phyloP scores from a whole-genome alignment of 2,888 invertebrate genomes.

The Lithosia quadra region DNA sequence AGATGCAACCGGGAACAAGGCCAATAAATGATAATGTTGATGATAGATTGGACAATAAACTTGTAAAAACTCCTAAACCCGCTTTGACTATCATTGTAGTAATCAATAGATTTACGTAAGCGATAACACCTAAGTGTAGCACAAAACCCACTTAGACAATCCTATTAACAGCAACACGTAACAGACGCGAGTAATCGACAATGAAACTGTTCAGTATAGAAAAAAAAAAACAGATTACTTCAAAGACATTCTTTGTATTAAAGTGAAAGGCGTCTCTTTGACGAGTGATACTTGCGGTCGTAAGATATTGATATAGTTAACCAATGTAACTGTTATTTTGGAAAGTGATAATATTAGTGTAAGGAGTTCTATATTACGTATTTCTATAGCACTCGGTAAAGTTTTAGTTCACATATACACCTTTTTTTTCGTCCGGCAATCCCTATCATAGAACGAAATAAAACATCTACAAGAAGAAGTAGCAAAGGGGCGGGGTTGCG shows the following conservation, averaged over 20 bases:
- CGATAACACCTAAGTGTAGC: slow-evolving; percentile 26
- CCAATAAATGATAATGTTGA: no score
- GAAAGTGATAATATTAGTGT: slow-evolving; percentile 11
- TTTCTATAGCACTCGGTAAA: background rate
- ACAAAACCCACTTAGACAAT: slow-evolving; percentile 39
- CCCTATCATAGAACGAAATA: no score
- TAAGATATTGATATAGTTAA: slow-evolving; percentile 15
- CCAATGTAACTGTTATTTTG: slow-evolving; percentile 11
- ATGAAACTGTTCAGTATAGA: slow-evolving; percentile 8
- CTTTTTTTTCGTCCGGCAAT: no score
- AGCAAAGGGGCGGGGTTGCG: no score
- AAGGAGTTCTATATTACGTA: background rate
- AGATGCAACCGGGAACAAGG: no score
- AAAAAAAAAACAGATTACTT: background rate
- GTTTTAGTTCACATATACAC: no score
- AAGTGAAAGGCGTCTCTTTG: slow-evolving; percentile 9
- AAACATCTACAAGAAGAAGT: no score
- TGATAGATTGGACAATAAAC: background rate
- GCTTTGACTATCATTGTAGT: background rate
- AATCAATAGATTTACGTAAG: slow-evolving; percentile 26
- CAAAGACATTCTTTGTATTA: slow-evolving; percentile 3
- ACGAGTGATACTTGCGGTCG: background rate
- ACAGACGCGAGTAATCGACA: slow-evolving; percentile 20
- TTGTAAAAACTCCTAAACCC: background rate
- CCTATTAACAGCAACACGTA: slow-evolving; percentile 35